Conservation (phyloP, 1,140 invertebrate genomes). For the Radopholus similis region DNA sequence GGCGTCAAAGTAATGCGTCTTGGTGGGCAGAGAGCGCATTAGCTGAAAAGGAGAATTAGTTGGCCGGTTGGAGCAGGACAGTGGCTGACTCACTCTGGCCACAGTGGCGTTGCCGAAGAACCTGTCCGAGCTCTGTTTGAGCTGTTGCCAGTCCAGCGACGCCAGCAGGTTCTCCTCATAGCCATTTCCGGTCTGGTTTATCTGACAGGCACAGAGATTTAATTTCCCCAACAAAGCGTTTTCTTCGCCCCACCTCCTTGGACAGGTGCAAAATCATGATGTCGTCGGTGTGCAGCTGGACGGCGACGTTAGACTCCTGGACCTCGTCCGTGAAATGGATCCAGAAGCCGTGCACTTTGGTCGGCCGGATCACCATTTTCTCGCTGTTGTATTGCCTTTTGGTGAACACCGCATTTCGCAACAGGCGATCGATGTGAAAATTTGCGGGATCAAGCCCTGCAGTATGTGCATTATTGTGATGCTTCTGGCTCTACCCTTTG, state of each 20-base stretch:
- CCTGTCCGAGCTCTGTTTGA: neutral
- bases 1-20: constrained; percentile 4
- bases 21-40: neutral
- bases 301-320: neutral
- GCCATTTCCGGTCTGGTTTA: neutral
- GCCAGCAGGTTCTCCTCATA: neutral
- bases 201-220: neutral
- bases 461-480: neutral
- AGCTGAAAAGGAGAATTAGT: constrained; percentile 1
- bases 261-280: constrained; percentile 14
- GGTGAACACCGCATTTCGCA: constrained; percentile 4
- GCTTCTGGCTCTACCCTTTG: neutral
- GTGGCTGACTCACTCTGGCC: neutral
- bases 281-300: constrained; percentile 8
- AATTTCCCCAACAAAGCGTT: neutral
- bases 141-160: neutral
- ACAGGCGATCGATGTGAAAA: neutral
- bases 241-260: neutral
- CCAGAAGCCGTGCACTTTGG: constrained; percentile 5
- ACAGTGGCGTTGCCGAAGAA: neutral
- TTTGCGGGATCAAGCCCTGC: constrained; percentile 1
- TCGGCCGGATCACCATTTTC: constrained; percentile 17
- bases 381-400: constrained; percentile 19
- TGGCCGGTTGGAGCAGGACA: neutral
- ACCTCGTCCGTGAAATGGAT: constrained; percentile 10